Base-by-base conservation (phyloP, 2,797 vertebrate genomes). In the Microhierax caerulescens region DNA sequence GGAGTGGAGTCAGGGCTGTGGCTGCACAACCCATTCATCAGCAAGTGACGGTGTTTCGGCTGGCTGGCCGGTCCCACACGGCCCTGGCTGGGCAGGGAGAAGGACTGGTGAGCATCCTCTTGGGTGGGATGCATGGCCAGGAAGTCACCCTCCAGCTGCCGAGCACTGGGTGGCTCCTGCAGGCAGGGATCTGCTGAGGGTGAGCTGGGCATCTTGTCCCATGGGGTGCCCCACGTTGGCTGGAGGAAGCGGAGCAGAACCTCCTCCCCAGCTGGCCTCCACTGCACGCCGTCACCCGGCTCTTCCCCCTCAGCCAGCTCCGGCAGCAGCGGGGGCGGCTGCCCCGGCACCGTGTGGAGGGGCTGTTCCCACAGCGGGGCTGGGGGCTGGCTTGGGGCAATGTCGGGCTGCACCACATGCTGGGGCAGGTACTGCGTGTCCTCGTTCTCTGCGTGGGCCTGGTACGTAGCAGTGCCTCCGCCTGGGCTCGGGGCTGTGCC, bases 311-410 rank as follows among this genome's bases (percentile, higher is more conserved):
- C 57, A 9, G 43, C 23, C 2, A 24, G 73, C 4, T 97, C 63
- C 0, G 22, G 39, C 39, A 90, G 51, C 63, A 82, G 37, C 1
- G 10, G 13, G 11, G 54, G 21, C 0, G 1, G 79, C 32, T 78
- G 90, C 12, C 51, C 39, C 1, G 13, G 76, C 10, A 28, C 92
- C 2, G 43, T 20, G 28, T 37, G 93, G 39, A 98, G 96, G 56
- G 98, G 97, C 88, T 98, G 98, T 25, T 98, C 98, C 95, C 94
- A 87, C 7, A 28, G 53, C 0, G 0, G 61, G 21, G 8, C 4
- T 88, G 97, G 96, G 82, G 97, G 95, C 50, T 82, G 89, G 53
- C 27, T 20, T 1, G 8, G 41, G 70, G 36, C 45, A 32, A 9
- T 1, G 7, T 60, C 2, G 2, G 60, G 39, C 80, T 85, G 92